Evolutionary conservation across 1,140 invertebrate genomes (phyloP), one percentile per base, ranked within the genome.

Genomic region (Vollenhovia emeryi): DNA sequence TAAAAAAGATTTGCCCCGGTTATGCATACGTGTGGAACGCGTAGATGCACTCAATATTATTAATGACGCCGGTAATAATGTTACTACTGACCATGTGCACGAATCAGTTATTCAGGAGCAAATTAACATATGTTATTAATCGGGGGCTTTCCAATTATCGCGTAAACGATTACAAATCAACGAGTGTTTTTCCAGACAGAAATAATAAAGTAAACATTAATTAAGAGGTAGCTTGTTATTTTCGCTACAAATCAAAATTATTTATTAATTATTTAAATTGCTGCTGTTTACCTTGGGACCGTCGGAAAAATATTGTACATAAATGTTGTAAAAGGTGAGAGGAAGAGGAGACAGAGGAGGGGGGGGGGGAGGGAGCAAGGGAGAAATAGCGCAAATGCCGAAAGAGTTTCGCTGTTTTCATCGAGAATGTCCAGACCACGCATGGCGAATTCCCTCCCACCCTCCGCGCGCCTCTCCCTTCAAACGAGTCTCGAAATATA

Each of bases 51-150:
- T 71, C 66, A 52, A 43, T 59, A 80, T 82, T 33, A 82, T 73
- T 82, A 82, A 45, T 82, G 24, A 43, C 18, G 36, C 6, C 7
- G 33, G 8, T 59, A 71, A 82, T 82, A 33, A 71, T 57, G 40
- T 82, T 57, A 55, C n/a, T 57, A 71, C 24, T 57, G 50, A 57
- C 40, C 36, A 11, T 55, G 24, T 43, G 36, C 36, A 13, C 36
- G 50, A 71, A 71, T 57, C 50, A 7, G 24, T 55, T 57, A 71
- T 71, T 82, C 50, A 57, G 36, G 33, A 24, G 50, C 45, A 57
- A 82, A 82, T 80, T 80, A 80, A 55, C 64, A 57, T 71, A 68
- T 43, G 50, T 69, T 71, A 71, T 71, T 82, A 71, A 57, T 73
- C 78, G 45, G 45, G 24, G 59, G 48, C 36, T 71, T 48, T 57